phyloP scores from a whole-genome alignment of 1,140 invertebrate species.

The Mycetomoellerius zeteki region DNA sequence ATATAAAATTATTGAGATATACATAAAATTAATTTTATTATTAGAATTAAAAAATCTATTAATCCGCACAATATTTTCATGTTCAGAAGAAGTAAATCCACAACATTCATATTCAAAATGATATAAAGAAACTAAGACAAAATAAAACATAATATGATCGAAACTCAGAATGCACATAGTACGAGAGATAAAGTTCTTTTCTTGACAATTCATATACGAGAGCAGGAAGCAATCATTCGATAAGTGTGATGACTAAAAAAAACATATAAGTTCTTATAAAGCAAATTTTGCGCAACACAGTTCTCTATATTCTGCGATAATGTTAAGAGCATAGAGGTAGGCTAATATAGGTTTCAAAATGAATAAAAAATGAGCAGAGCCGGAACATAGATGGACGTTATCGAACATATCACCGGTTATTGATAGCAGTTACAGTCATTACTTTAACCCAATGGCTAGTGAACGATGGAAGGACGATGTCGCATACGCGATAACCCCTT shows the following conservation, averaged over 20 bases:
- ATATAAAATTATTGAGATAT: neutral
- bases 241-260: neutral
- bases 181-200: neutral
- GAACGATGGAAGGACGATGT: conserved; percentile 39
- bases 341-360: neutral
- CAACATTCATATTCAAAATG: neutral
- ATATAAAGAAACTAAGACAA: neutral
- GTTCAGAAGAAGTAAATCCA: neutral
- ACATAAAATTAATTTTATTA: neutral
- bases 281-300: neutral
- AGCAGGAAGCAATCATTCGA: no score
- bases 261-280: neutral
- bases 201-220: neutral
- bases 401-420: neutral
- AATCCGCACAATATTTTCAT: neutral
- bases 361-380: conserved; percentile 35
- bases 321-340: neutral
- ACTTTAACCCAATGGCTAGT: conserved; percentile 2
- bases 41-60: neutral
- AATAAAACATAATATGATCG: neutral
- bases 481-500: conserved; percentile 50
- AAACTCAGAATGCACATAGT: neutral
- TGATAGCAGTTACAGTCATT: conserved; percentile 10
- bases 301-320: neutral
- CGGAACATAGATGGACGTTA: neutral